phyloP scores from a whole-genome alignment of 2,797 vertebrate genomes.

The Clamator glandarius region DNA sequence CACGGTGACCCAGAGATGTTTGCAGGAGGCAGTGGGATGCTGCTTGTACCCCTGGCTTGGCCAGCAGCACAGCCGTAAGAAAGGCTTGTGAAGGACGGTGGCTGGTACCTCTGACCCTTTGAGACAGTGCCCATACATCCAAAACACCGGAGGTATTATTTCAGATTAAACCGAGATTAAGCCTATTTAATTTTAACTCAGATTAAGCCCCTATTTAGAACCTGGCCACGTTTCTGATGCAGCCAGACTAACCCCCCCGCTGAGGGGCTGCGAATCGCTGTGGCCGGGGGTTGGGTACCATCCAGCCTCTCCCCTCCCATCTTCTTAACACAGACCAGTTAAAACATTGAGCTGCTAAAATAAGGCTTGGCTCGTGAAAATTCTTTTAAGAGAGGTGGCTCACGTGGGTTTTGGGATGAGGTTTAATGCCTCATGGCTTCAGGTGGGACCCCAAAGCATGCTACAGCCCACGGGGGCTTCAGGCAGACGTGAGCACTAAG shows the following conservation, averaged over 20 bases:
- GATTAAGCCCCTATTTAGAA: slow-evolving; percentile 64
- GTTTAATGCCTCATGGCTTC: not conserved
- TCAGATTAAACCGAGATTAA: slow-evolving; percentile 63
- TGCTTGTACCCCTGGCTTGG: not conserved
- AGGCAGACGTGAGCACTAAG: not conserved
- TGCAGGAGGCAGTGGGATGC: not conserved
- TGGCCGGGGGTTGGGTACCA: not conserved
- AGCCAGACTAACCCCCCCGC: not conserved
- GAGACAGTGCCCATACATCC: not conserved
- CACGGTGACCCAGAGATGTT: not conserved
- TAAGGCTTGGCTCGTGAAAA: not conserved
- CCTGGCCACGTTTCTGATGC: slow-evolving; percentile 5
- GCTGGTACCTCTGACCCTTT: not conserved
- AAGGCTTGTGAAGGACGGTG: not conserved
- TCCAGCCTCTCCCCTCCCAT: not conserved
- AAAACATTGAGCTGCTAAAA: not conserved
- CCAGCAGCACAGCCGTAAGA: not conserved
- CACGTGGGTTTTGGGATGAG: not conserved
- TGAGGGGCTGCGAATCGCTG: not conserved
- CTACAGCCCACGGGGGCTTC: not conserved
- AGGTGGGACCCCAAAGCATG: not conserved
- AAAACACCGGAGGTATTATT: slow-evolving; percentile 58
- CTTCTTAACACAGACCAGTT: not conserved
- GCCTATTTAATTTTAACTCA: slow-evolving; percentile 66
- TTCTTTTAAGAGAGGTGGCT: not conserved